Percentiles rank a stretch among this genome's conserved stretches.
Evolutionary conservation across 2,888 invertebrate genomes (phyloP).

Genomic region (Lasioglossum figueresi): DNA sequence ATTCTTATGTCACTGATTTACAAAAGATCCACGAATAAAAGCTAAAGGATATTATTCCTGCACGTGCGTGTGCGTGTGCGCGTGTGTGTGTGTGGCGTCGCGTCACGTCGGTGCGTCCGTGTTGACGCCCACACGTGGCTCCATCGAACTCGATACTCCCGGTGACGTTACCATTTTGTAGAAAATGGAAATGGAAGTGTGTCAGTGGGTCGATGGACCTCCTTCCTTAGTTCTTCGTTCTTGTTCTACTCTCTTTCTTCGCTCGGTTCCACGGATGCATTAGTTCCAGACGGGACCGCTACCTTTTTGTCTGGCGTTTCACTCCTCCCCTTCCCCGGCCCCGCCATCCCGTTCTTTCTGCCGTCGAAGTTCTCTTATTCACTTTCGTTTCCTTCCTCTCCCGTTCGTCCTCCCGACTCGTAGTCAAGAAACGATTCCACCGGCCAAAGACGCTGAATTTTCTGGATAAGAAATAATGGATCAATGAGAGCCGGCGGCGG

Average conservation of each 20-base stretch:
- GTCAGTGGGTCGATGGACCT: conserved; percentile 77
- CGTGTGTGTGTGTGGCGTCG: no score
- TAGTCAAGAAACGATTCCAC: conserved; percentile 14
- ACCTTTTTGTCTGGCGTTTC: conserved; percentile 51
- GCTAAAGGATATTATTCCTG: conserved; percentile 5
- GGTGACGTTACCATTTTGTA: conserved; percentile 51
- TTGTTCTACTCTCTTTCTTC: conserved; percentile 35
- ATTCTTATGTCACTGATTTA: conserved; percentile 18
- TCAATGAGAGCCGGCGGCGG: conserved; percentile 12
- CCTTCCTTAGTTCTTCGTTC: conserved; percentile 44
- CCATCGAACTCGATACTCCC: conserved; percentile 39
- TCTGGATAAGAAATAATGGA: conserved; percentile 20
- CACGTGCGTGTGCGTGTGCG: no score
- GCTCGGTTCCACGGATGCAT: conserved; percentile 60
- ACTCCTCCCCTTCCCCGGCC: background rate
- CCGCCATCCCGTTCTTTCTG: background rate
- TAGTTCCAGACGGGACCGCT: conserved; percentile 62
- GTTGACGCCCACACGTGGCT: conserved; percentile 34
- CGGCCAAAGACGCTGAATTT: conserved; percentile 32
- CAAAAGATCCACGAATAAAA: conserved; percentile 17
- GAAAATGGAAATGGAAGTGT: conserved; percentile 77
- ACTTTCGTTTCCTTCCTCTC: conserved; percentile 42
- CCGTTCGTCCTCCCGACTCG: background rate
- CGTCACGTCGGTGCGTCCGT: background rate
- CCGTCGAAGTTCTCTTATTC: conserved; percentile 21